Evolutionary conservation across 2,113 vertebrate genomes (phyloP).

Genomic region (Podarcis cretensis): DNA sequence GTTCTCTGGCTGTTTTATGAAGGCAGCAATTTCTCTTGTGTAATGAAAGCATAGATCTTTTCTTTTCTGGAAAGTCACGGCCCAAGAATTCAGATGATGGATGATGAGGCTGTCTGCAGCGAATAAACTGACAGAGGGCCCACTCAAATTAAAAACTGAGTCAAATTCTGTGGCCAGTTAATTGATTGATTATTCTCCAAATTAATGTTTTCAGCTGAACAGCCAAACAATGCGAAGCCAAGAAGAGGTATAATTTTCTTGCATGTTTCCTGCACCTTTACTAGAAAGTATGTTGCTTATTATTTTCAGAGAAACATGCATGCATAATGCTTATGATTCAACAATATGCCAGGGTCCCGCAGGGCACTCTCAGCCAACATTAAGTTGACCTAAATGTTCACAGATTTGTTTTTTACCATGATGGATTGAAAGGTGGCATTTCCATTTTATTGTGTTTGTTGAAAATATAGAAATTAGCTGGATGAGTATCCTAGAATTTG

Average conservation of each 20-base stretch:
- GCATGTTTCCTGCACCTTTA: conserved; percentile 26
- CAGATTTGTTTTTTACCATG: not conserved
- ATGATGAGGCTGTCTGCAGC: not conserved
- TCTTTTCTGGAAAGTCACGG: not conserved
- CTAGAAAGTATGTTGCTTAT: conserved; percentile 21
- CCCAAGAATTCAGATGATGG: not conserved
- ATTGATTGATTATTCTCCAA: not conserved
- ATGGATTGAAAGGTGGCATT: not conserved
- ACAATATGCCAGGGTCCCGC: conserved; percentile 40
- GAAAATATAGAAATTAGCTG: too few relatives aligned
- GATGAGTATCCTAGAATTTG: too few relatives aligned
- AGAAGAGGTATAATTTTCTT: conserved; percentile 30
- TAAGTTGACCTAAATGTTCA: conserved; percentile 18
- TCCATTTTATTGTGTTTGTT: too few relatives aligned
- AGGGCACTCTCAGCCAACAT: conserved; percentile 50
- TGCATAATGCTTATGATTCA: conserved; percentile 44
- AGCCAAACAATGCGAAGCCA: not conserved
- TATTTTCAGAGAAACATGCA: conserved; percentile 23
- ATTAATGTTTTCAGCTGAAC: not conserved
- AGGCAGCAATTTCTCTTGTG: not conserved
- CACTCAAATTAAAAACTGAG: not conserved
- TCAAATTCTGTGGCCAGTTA: not conserved
- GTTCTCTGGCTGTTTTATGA: not conserved
- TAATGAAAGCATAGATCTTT: not conserved
- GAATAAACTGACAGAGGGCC: not conserved